Conservation (phyloP, 2,888 invertebrate genomes). For the Calameuta pallipes region DNA sequence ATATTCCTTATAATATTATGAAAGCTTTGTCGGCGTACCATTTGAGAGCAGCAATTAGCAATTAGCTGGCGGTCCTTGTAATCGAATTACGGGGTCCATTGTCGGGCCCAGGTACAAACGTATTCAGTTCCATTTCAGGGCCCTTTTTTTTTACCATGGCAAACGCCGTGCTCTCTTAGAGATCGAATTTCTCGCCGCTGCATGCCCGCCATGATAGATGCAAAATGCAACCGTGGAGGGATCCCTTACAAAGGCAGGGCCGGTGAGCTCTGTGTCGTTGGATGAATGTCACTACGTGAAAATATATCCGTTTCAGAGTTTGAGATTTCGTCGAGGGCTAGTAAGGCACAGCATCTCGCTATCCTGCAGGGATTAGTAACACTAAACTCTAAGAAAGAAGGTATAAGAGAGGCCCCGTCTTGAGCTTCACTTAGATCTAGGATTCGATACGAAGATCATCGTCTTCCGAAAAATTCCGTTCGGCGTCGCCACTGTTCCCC, state of each 20-base stretch:
- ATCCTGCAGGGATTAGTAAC: conserved; percentile 45
- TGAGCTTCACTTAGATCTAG: too few relatives aligned
- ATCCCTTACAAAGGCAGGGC: conserved; percentile 63
- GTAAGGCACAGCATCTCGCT: conserved; percentile 16
- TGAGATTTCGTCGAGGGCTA: conserved; percentile 28
- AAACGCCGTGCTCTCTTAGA: conserved; percentile 30
- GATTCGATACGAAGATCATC: too few relatives aligned
- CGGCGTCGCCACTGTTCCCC: too few relatives aligned
- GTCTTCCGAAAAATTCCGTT: too few relatives aligned
- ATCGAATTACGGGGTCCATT: conserved; percentile 64
- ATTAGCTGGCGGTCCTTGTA: conserved; percentile 67
- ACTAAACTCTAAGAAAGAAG: conserved; percentile 34
- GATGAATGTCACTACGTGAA: conserved; percentile 59
- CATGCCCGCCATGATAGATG: conserved; percentile 46
- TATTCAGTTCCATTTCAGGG: conserved; percentile 59
- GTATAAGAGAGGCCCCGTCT: too few relatives aligned
- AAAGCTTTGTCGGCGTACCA: conserved; percentile 55
- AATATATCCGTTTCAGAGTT: conserved; percentile 64
- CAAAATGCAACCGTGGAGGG: conserved; percentile 58
- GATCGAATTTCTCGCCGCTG: conserved; percentile 61
- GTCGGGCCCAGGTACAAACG: conserved; percentile 65
- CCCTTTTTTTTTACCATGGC: conserved; percentile 30
- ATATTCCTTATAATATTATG: conserved; percentile 41
- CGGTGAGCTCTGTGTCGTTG: conserved; percentile 33
- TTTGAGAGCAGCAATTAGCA: conserved; percentile 63